Evolutionary conservation across 1,140 invertebrate species (phyloP).

Genomic region (Pseudobourletiella spinata): DNA sequence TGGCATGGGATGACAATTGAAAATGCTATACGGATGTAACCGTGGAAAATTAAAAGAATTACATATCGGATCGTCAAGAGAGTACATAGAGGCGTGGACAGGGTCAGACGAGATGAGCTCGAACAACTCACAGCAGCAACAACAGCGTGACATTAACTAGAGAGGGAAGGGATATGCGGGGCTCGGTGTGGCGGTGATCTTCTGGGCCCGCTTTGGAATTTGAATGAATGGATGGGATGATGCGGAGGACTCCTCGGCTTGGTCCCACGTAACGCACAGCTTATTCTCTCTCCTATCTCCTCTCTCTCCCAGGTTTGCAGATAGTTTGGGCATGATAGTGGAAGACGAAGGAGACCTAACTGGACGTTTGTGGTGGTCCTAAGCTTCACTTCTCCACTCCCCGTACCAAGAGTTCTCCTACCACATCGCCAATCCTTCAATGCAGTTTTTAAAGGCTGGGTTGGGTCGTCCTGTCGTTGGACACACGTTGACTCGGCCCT

Average conservation of each 20-base stretch:
- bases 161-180: no score
- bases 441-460: slow-evolving; percentile 8
- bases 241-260: no score
- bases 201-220: background rate
- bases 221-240: background rate
- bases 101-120: background rate
- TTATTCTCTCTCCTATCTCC: no score
- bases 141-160: no score
- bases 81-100: background rate
- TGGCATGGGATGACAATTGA: background rate
- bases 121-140: no score
- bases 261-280: background rate
- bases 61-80: no score
- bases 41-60: no score
- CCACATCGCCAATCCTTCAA: slow-evolving; percentile 9
- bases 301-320: no score
- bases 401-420: slow-evolving; percentile 7
- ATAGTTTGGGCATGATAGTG: background rate
- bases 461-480: slow-evolving; percentile 6
- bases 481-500: slow-evolving; percentile 9
- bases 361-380: slow-evolving; percentile 14
- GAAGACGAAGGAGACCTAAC: slow-evolving; percentile 5
- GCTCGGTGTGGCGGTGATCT: background rate
- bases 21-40: no score
- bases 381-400: slow-evolving; percentile 10